These are phyloP conservation scores for Caenorhabditis virilis DNA, from an alignment of 2,888 invertebrate genomes.

Conservation along the genomic window DNA sequence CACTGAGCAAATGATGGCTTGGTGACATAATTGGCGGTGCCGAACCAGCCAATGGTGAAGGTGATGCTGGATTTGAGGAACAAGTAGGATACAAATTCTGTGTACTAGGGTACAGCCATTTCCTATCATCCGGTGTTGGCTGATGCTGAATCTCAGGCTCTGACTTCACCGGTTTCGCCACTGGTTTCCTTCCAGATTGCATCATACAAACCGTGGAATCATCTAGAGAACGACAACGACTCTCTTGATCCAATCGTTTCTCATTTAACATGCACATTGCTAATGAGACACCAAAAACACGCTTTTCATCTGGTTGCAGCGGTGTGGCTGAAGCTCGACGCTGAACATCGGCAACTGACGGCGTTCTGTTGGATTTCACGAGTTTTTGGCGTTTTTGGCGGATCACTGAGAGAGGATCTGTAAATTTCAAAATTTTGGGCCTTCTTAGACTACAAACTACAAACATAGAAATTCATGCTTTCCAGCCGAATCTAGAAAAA, in stretches of 20 bases:
- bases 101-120: constrained; percentile 50
- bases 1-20: constrained; percentile 15
- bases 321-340: constrained; percentile 36
- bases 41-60: constrained; percentile 40
- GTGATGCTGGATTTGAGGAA: constrained; percentile 32
- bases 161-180: constrained; percentile 39
- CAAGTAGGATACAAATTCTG: constrained; percentile 41
- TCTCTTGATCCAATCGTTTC: constrained; percentile 69
- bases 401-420: constrained; percentile 41
- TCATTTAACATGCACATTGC: constrained; percentile 85
- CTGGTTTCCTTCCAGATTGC: constrained; percentile 11
- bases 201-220: constrained; percentile 39
- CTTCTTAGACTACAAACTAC: neutral
- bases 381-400: constrained; percentile 59
- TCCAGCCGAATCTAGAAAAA: too few relatives aligned
- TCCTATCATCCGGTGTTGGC: constrained; percentile 32
- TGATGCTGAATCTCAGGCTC: constrained; percentile 43
- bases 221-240: constrained; percentile 44
- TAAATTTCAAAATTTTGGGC: constrained; percentile 11
- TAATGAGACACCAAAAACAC: constrained; percentile 83
- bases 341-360: constrained; percentile 73
- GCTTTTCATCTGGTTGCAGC: constrained; percentile 33
- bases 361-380: constrained; percentile 81
- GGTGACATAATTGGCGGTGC: constrained; percentile 35
- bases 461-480: neutral